These are phyloP conservation scores for Apus apus DNA, from an alignment of 2,113 vertebrate genomes.

Conservation along the genomic window DNA sequence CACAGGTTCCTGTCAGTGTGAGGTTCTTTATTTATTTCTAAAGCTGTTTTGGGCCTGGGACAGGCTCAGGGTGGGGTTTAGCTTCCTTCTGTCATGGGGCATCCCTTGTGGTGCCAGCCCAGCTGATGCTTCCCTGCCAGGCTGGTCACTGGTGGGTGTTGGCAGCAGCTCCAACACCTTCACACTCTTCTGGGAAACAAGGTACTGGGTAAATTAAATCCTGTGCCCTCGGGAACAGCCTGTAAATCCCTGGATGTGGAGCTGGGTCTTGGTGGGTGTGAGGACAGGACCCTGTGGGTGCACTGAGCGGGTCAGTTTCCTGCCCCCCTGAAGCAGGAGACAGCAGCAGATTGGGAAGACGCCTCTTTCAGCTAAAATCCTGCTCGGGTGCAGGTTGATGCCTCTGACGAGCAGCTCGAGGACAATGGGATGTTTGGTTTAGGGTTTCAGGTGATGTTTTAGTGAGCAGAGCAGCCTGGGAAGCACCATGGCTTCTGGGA, in stretches of 20 bases:
- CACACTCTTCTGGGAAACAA: background rate
- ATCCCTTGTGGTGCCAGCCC: background rate
- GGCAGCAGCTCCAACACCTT: background rate
- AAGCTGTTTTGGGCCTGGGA: background rate
- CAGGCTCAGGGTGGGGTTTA: background rate
- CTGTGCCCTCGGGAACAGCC: rapidly evolving
- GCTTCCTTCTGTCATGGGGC: rapidly evolving
- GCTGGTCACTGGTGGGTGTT: background rate
- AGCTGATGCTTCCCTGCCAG: background rate
- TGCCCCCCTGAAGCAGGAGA: background rate
- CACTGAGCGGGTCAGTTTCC: background rate
- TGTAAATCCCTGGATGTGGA: background rate
- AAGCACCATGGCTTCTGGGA: too few species aligned
- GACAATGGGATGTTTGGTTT: background rate
- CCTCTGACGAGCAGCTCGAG: rapidly evolving
- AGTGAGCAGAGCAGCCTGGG: background rate
- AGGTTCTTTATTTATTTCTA: background rate
- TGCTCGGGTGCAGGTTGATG: background rate
- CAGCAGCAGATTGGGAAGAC: background rate
- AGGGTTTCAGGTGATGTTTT: background rate
- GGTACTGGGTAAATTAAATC: background rate
- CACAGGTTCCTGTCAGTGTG: background rate
- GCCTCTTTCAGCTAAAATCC: background rate
- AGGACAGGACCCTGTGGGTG: background rate
- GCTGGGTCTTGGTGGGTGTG: background rate